Base-by-base conservation (phyloP, 2,888 invertebrate genomes). In the Priocnemis perturbator region DNA sequence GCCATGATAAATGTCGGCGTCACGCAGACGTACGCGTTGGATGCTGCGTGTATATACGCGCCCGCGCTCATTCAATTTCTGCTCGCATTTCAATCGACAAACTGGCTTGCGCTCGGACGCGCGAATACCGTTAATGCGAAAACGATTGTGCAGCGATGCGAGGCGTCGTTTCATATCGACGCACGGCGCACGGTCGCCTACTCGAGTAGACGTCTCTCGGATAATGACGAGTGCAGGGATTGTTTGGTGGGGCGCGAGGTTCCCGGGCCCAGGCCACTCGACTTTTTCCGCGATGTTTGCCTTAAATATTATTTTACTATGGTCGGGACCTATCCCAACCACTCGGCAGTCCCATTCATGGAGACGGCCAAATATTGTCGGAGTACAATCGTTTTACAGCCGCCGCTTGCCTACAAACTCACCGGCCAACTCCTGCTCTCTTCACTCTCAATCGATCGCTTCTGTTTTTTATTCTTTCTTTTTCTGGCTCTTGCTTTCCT, bases 301-400 rank as follows among this genome's bases (percentile, higher is more conserved):
- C 58, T 81, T 77, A 81, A 84, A 86, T 83, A 85, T 86, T 85
- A 80, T 84, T 83, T 81, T 78, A 84, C 79, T 78, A 79, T 65
- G 47, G 45, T 47, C 57, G 44, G 66, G 64, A 72, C 66, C 62
- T 64, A 65, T 67, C 69, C 65, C 63, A 73, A 62, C 58, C 64
- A 69, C 71, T 71, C 50, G 50, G 50, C 50, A 60, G 56, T 65
- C 68, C 75, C 79, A 79, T 85, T 83, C 81, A 82, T 67, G 55
- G 75, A 79, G 67, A 77, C 76, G 66, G 61, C 63, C 79, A 86
- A 86, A 86, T 85, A 86, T 85, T 86, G 77, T 83, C 81, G 58
- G 77, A 76, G 77, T 77, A 50, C 65, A 81, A 85, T 84, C 83
- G 79, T 80, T 82, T 81, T 74, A 72, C 77, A 65, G 76, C 74